These are phyloP conservation scores for Lacerta viridis DNA, from an alignment of 2,797 vertebrate species.

Conservation along the genomic window DNA sequence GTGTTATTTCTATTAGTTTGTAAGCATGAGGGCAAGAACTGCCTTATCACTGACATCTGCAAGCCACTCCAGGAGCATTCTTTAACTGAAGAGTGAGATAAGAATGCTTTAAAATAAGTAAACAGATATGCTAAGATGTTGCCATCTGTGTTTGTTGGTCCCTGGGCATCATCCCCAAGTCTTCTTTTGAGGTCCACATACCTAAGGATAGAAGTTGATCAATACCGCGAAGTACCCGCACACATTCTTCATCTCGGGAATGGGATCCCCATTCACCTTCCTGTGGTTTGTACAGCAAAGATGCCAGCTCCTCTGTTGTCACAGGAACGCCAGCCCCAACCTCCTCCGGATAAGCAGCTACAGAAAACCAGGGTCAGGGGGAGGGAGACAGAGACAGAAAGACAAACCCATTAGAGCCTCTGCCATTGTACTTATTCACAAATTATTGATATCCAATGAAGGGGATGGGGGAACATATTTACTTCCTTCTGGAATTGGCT, in stretches of 20 bases:
- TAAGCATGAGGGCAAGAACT: too few species aligned
- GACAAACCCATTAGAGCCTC: slow-evolving; percentile 13
- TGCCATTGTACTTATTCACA: slow-evolving; percentile 27
- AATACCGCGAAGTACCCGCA: slow-evolving; percentile 91
- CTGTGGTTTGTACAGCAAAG: slow-evolving; percentile 93
- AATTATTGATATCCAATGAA: slow-evolving; percentile 51
- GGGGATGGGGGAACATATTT: slow-evolving; percentile 60
- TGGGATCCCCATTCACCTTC: slow-evolving; percentile 96
- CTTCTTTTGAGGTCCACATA: slow-evolving; percentile 68
- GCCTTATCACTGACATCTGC: too few species aligned
- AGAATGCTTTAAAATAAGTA: too few species aligned
- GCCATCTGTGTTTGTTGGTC: too few species aligned
- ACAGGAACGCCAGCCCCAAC: slow-evolving; percentile 94
- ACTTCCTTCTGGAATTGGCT: slow-evolving; percentile 96
- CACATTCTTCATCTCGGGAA: slow-evolving; percentile 94
- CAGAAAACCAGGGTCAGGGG: slow-evolving; percentile 7
- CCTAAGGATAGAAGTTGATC: slow-evolving; percentile 93
- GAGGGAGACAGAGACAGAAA: neutral
- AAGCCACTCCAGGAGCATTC: too few species aligned
- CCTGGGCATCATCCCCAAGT: neutral
- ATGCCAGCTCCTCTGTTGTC: slow-evolving; percentile 91
- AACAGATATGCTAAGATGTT: too few species aligned
- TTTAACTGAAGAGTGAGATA: too few species aligned
- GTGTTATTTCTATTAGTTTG: too few species aligned
- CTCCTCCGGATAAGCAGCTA: slow-evolving; percentile 92